Evolutionary conservation across 92 coral and sea anemone species (phyloP), one percentile per base, ranked within the genome.

Genomic region (Parazoanthus swiftii): DNA sequence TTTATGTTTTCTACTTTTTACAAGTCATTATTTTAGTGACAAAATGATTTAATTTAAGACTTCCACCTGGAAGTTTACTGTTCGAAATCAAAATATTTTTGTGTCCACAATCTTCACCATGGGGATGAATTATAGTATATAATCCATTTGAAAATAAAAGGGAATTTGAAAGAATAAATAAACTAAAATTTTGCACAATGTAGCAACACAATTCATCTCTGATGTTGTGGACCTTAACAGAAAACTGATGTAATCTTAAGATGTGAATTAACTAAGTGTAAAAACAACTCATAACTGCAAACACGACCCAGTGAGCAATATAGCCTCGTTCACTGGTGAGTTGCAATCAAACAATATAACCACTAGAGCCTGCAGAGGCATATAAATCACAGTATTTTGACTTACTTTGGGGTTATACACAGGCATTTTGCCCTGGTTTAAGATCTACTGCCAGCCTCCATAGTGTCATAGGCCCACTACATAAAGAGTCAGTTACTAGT

Each of bases 321-420:
- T 33, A 44, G 77, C 29, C 77, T 29, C 46, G 67, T 29, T 72
- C 87, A 84, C 33, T 84, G 76, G 76, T 33, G 21, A 66, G 50
- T 18, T 66, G 21, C 42, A 26, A 20, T 29, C 15, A 26, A 71
- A 71, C 79, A 84, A 44, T 84, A 84, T 29, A 84, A 18, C 33
- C 79, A 84, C 5, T 73, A 54, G 37, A 71, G 87, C 87, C 42
- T 50, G 54, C 73, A 77, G 10, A 79, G 21, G 29, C 63, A 54
- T 50, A 13, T 16, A 26, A 21, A 58, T 63, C 56, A 51, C 25
- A 78, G 23, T 36, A 21, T 48, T 44, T 7, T 85, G 6, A 92
- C 97, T 94, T 94, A 94, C 97, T 93, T 89, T 94, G 15, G 85
- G 81, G 88, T 85, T 89, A 68, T 89, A 89, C 15, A 92, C 92